Percentiles rank a stretch among this genome's conserved stretches.
Conservation (phyloP, 2,113 vertebrate genomes). For the Strix aluco region DNA sequence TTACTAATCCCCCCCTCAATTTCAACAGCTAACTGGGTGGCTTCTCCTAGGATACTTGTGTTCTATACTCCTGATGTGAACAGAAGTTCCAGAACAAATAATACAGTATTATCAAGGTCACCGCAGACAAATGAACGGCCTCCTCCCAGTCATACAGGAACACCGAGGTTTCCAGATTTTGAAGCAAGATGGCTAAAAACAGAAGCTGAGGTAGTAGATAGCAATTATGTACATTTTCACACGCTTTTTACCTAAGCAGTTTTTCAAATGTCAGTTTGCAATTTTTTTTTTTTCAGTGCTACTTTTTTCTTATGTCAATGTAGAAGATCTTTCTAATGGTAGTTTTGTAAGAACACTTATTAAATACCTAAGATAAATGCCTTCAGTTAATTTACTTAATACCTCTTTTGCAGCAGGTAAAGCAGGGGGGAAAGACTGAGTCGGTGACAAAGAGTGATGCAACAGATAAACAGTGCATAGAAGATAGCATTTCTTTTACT, state of each 20-base stretch:
- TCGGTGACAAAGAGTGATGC: not conserved
- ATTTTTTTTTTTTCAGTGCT: not conserved
- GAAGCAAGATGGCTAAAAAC: conserved; percentile 74
- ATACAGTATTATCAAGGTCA: not conserved
- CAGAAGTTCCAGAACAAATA: conserved; percentile 58
- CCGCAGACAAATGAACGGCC: not conserved
- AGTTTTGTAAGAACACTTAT: not conserved
- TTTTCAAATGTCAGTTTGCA: not conserved
- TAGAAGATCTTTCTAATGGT: not conserved
- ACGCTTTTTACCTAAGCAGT: not conserved
- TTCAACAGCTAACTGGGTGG: conserved; percentile 55
- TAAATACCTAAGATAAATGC: not conserved
- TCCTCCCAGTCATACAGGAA: not conserved
- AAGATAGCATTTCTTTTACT: conserved; percentile 6
- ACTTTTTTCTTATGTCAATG: not conserved
- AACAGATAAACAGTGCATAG: not conserved
- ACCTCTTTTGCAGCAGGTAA: not conserved
- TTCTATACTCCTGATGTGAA: conserved; percentile 84
- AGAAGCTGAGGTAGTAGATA: conserved; percentile 59
- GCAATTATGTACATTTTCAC: not conserved
- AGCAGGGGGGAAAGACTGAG: not conserved
- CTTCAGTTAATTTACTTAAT: not conserved
- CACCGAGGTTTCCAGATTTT: conserved; percentile 71
- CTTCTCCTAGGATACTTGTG: conserved; percentile 80
- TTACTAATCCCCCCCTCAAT: not conserved